Evolutionary conservation across 2,113 vertebrate genomes (phyloP), one percentile per base, ranked within the genome.

Genomic region (Stigmatopora nigra): DNA sequence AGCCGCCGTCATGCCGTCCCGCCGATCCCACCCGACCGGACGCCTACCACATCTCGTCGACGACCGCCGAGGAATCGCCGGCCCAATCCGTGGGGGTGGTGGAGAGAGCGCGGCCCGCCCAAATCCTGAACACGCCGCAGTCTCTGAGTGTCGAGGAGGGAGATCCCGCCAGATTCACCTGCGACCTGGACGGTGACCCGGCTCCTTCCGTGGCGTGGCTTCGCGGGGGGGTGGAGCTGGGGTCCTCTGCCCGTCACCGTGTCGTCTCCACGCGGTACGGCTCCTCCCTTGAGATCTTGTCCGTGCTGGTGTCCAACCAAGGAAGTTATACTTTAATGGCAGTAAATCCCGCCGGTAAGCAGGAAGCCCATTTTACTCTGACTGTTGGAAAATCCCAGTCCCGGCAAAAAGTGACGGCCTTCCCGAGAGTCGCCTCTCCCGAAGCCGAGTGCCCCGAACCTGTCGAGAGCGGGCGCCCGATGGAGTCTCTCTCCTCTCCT

Each of bases 161-260:
- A 17, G 92, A 92, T n/a, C 78, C 81, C 1, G 95, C 89, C 35
- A 92, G 91, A 76, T 99, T 99, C 85, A 90, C 90, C 44, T 96
- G 94, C 59, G 93, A 97, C 0, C 90, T 93, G n/a, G 93, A 95
- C 66, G 97, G 95, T 11, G 94, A 97, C 20, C 96, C 97, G n/a
- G 83, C 88, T 65, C 95, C 97, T 55, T 88, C 78, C 61, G 88
- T 96, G 65, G 92, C 88, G n/a, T 99, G 97, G 97, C 60, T 92
- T 65, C 91, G 38, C 14, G 90, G 90, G 68, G 90, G 92, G 73
- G 81, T 86, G 71, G 63, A 69, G 14, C 74, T 99, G 63, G 80
- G 88, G 58, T 88, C 93, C 49, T 92, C 94, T 1, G 75, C 86
- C 35, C 94, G 89, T 63, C 91, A 92, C 86, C 91, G 91, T 61